phyloP scores from a whole-genome alignment of 2,113 vertebrate species.

The Noturus placidus region DNA sequence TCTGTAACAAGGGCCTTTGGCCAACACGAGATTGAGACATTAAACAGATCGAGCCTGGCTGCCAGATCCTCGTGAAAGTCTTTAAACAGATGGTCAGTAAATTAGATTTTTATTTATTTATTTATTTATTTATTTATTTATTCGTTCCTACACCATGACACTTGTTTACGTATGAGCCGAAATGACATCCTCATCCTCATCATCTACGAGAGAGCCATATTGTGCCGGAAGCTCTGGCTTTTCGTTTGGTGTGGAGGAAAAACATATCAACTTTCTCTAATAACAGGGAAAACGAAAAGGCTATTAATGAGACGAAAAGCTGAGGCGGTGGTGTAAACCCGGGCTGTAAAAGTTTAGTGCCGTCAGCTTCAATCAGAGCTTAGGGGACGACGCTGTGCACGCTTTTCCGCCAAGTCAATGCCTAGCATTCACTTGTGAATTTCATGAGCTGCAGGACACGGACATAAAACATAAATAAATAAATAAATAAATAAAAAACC shows the following conservation, averaged over 20 bases:
- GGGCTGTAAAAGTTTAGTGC: slow-evolving; percentile 50
- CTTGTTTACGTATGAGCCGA: slow-evolving; percentile 44
- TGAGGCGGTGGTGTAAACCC: slow-evolving; percentile 33
- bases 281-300: slow-evolving; percentile 7
- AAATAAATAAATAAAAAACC: slow-evolving; percentile 46
- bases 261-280: slow-evolving; percentile 33
- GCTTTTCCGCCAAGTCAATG: slow-evolving; percentile 28
- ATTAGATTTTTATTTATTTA: slow-evolving; percentile 4
- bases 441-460: slow-evolving; percentile 24
- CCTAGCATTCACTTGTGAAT: slow-evolving; percentile 21
- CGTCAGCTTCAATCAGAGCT: slow-evolving; percentile 53
- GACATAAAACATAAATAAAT: no score
- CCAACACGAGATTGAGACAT: slow-evolving; percentile 31
- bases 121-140: slow-evolving; percentile 2
- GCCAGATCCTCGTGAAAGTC: slow-evolving; percentile 45
- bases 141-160: slow-evolving; percentile 29
- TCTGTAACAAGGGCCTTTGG: slow-evolving; percentile 36
- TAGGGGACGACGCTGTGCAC: slow-evolving; percentile 39
- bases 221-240: slow-evolving; percentile 4
- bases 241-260: neutral
- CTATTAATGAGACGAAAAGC: slow-evolving; percentile 47
- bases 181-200: slow-evolving; percentile 1
- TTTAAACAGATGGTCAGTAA: slow-evolving; percentile 51
- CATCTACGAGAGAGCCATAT: neutral
- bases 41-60: slow-evolving; percentile 32